Evolutionary conservation across 35 echinoderm and acorn worm species (phyloP), one percentile per base, ranked within the genome.

Genomic region (Apostichopus californicus): DNA sequence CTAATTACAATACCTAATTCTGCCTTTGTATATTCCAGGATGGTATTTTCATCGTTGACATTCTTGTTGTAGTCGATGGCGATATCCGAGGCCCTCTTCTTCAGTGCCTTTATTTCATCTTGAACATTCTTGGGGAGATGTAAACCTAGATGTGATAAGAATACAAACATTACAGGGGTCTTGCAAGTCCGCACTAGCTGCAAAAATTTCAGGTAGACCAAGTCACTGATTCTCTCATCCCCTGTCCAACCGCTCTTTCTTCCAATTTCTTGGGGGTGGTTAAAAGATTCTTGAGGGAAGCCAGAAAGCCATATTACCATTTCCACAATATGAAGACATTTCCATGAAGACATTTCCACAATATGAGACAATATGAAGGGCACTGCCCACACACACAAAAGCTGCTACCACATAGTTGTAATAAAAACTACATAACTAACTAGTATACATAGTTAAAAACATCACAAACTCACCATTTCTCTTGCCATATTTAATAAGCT

Each of bases 1-100:
- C 8, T 24, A 78, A 24, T 78, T 24, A 78, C 9, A 9, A 1
- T 22, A 28, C 97, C 95, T 28, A 99, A 91, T 52, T 99, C 97
- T 15, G 93, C 93, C 57, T 92, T 85, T 0, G 95, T 80, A 34
- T 95, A 96, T 54, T 99, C 95, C 56, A 99, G 70, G 1, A 96
- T 93, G 23, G 97, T 99, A 89, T 99, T 99, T 84, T 99, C 97
- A 90, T 99, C 97, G 52, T 96, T 96, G 8, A 99, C 90, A 60
- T 99, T 99, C 78, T 99, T 99, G 89, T 99, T 99, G 95, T 94
- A 99, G 92, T 99, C 97, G 14, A 99, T 99, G 57, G 90, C 70
- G n/a, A 99, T 99, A 57, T 99, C 97, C 73, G 95, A 93, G 26
- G 95, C 95, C 63, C 97, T 87, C 57, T 99, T 99, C 90, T 99